Conservation (phyloP, 2,888 invertebrate genomes). For the Acrocera orbiculus region DNA sequence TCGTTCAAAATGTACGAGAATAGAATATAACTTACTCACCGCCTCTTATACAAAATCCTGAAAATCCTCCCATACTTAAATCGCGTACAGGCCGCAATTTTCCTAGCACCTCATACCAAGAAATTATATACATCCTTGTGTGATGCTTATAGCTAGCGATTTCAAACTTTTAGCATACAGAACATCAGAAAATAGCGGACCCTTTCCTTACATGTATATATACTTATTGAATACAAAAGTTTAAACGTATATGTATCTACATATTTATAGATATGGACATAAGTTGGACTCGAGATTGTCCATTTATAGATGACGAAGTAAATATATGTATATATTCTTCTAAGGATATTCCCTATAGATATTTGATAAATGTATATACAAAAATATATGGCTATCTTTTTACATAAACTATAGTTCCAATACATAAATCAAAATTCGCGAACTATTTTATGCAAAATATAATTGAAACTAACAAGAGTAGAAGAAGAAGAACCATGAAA, state of each 20-base stretch:
- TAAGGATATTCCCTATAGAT: slow-evolving; percentile 4
- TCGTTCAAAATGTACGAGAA: slow-evolving; percentile 6
- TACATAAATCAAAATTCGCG: slow-evolving; percentile 11
- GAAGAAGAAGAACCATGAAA: no score
- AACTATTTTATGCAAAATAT: slow-evolving; percentile 9
- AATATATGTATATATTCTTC: slow-evolving; percentile 4
- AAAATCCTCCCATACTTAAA: slow-evolving; percentile 6
- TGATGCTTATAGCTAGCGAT: slow-evolving; percentile 9
- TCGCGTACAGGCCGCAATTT: slow-evolving; percentile 9
- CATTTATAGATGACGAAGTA: slow-evolving; percentile 8
- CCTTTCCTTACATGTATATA: slow-evolving; percentile 6
- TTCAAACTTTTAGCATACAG: slow-evolving; percentile 11
- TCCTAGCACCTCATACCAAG: slow-evolving; percentile 8
- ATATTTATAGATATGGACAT: background rate
- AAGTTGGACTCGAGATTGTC: slow-evolving; percentile 2
- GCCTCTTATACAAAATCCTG: slow-evolving; percentile 8
- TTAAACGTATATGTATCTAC: background rate
- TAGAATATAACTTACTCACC: slow-evolving; percentile 6
- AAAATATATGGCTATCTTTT: slow-evolving; percentile 8
- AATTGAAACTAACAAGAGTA: no score
- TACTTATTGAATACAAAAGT: background rate
- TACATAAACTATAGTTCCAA: slow-evolving; percentile 8
- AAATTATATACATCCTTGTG: slow-evolving; percentile 8
- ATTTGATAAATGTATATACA: slow-evolving; percentile 1
- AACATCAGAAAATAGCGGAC: slow-evolving; percentile 11